Percentiles rank a stretch among this genome's conserved stretches.
phyloP scores from a whole-genome alignment of 2,797 vertebrate genomes.

The Myioborus melanocephalus region DNA sequence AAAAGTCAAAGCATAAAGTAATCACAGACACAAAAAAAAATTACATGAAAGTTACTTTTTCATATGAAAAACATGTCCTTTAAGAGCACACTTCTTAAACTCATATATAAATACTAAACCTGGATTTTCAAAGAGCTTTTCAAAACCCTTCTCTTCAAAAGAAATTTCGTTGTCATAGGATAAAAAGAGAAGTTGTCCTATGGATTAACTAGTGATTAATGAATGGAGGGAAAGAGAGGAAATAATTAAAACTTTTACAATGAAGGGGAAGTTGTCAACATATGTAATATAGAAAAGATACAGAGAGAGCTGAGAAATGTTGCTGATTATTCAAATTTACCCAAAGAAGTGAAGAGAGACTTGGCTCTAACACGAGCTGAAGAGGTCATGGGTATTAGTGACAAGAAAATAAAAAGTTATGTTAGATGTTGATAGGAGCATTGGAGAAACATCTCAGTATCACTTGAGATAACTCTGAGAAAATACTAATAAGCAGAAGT shows the following conservation, averaged over 20 bases:
- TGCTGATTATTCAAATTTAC: background rate
- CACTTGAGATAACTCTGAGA: background rate
- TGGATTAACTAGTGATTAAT: background rate
- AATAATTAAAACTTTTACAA: background rate
- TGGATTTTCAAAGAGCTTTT: constrained; percentile 32
- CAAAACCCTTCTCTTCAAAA: background rate
- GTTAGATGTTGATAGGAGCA: background rate
- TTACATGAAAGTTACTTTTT: background rate
- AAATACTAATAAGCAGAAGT: background rate
- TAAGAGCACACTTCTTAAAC: background rate
- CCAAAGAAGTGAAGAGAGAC: background rate
- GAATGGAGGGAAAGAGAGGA: background rate
- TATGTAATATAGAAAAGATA: background rate
- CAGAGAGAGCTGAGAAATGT: background rate
- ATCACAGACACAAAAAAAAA: background rate
- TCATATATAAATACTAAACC: background rate
- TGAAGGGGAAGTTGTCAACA: background rate
- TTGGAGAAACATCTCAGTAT: background rate
- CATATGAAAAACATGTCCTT: background rate
- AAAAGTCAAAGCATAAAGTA: constrained; percentile 40
- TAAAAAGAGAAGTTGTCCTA: background rate
- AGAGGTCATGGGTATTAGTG: background rate
- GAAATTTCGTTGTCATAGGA: background rate
- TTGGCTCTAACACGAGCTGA: background rate
- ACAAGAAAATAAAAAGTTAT: background rate